Conservation (phyloP, 2,797 vertebrate genomes). For the Rhinichthys osculus region DNA sequence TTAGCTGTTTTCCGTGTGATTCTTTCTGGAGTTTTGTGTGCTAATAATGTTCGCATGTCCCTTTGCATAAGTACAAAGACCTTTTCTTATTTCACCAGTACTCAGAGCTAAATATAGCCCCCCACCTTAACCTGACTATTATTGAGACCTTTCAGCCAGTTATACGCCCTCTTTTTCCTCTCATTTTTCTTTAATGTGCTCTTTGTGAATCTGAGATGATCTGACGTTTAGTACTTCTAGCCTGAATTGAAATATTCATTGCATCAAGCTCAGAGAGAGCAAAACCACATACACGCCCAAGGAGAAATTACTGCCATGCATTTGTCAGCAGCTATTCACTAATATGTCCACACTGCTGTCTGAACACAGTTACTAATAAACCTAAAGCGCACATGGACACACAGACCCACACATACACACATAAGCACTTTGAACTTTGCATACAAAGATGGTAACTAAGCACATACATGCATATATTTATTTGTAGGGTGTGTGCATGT, state of each 20-base stretch:
- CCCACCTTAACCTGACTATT: constrained; percentile 32
- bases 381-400: neutral
- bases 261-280: constrained; percentile 2
- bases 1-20: neutral
- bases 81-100: constrained; percentile 49
- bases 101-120: constrained; percentile 51
- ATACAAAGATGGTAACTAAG: neutral
- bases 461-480: neutral
- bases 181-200: constrained; percentile 1
- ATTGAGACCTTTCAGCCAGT: constrained; percentile 26
- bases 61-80: constrained; percentile 43
- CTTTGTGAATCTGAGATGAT: neutral
- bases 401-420: neutral
- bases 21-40: neutral
- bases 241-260: constrained; percentile 7
- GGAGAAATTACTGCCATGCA: constrained; percentile 17
- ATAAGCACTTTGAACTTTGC: constrained; percentile 17
- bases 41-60: neutral
- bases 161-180: neutral
- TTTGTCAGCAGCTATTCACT: constrained; percentile 44
- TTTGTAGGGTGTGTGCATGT: too few species aligned
- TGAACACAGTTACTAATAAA: constrained; percentile 6
- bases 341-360: constrained; percentile 22
- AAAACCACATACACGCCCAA: constrained; percentile 19
- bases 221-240: neutral